phyloP scores from a whole-genome alignment of 2,113 vertebrate genomes.

The Pycnonotus jocosus region DNA sequence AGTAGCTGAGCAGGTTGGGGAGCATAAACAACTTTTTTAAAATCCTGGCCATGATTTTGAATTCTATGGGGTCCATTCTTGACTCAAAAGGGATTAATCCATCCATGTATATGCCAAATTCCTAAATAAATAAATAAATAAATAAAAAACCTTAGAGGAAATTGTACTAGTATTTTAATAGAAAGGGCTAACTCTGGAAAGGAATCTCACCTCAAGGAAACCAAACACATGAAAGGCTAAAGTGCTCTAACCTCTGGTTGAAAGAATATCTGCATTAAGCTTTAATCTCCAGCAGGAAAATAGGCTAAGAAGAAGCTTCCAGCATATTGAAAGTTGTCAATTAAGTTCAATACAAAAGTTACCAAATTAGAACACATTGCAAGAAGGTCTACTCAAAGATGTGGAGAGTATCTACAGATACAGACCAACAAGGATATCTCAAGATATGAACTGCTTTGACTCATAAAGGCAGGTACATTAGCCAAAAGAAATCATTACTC shows the following conservation, averaged over 20 bases:
- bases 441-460: neutral
- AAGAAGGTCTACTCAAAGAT: neutral
- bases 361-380: neutral
- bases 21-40: accelerated
- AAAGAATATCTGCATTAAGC: neutral
- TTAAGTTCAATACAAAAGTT: neutral
- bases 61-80: neutral
- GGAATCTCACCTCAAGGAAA: neutral
- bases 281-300: neutral
- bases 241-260: neutral
- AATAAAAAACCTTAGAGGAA: neutral
- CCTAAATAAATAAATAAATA: no score
- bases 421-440: neutral
- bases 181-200: neutral
- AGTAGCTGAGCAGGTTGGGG: neutral
- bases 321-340: neutral
- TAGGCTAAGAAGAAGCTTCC: neutral
- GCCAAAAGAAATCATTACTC: neutral
- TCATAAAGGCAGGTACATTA: neutral
- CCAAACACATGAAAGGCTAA: neutral
- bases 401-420: neutral
- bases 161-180: neutral
- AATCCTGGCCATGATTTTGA: neutral
- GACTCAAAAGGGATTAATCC: neutral
- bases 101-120: neutral